Evolutionary conservation across 2,888 invertebrate genomes (phyloP).

Genomic region (Candidula unifasciata): DNA sequence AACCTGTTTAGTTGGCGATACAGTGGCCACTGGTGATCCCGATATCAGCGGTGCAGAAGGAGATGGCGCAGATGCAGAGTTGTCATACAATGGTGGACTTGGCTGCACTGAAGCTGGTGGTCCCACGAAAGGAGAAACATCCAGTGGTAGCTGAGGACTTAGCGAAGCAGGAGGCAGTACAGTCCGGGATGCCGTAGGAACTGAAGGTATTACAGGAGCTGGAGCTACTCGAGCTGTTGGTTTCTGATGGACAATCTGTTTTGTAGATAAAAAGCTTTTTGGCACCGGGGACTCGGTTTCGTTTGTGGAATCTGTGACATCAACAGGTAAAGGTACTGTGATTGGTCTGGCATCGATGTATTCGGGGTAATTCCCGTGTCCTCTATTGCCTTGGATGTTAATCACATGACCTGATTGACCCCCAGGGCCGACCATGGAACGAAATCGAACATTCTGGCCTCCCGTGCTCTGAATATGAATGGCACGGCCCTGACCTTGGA

Average conservation of each 20-base stretch:
- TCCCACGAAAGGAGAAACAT: slow-evolving; percentile 5
- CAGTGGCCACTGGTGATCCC: slow-evolving; percentile 8
- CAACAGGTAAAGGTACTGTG: background rate
- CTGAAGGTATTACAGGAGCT: background rate
- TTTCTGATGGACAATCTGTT: slow-evolving; percentile 34
- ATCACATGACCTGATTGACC: slow-evolving; percentile 31
- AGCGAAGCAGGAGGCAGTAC: background rate
- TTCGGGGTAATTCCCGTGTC: background rate
- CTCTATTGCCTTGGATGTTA: slow-evolving; percentile 31
- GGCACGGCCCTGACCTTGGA: slow-evolving; percentile 28
- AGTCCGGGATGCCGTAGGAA: background rate
- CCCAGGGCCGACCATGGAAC: slow-evolving; percentile 8
- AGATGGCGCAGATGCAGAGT: slow-evolving; percentile 13
- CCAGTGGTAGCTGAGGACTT: background rate
- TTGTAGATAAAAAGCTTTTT: slow-evolving; percentile 16
- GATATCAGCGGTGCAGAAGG: slow-evolving; percentile 15
- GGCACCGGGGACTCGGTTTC: background rate
- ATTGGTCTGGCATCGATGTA: background rate
- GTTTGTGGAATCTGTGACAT: background rate
- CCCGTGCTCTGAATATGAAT: slow-evolving; percentile 41
- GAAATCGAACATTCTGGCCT: slow-evolving; percentile 40
- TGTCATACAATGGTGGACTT: slow-evolving; percentile 4
- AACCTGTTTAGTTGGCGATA: slow-evolving; percentile 27
- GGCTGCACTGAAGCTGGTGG: background rate
- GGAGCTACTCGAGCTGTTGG: slow-evolving; percentile 43